phyloP scores from a whole-genome alignment of 2,888 invertebrate species.

The Agrochola lota region DNA sequence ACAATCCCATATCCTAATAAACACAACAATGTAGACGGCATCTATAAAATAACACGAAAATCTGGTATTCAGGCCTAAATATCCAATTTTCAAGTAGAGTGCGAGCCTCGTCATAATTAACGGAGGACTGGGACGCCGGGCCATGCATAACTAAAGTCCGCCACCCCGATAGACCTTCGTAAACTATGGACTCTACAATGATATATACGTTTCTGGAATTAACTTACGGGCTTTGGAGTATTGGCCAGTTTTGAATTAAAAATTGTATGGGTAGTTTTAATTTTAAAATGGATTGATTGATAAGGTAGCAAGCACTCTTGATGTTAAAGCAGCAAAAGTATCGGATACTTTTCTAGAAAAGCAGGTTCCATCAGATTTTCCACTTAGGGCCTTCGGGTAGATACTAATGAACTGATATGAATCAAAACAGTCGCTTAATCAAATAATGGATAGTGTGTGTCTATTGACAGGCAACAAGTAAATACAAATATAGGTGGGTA shows the following conservation, averaged over 20 bases:
- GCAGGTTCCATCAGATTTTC: not conserved
- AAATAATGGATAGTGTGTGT: not conserved
- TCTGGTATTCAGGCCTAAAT: slow-evolving; percentile 76
- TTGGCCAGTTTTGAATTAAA: not conserved
- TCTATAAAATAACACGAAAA: slow-evolving; percentile 68
- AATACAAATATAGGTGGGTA: not conserved
- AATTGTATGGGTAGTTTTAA: not conserved
- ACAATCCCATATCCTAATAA: not conserved
- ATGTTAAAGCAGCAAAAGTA: no score
- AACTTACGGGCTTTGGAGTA: slow-evolving; percentile 6
- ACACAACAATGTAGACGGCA: not conserved
- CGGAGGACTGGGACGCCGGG: slow-evolving; percentile 79
- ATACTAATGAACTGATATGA: not conserved
- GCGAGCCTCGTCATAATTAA: slow-evolving; percentile 86
- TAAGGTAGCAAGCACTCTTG: no score
- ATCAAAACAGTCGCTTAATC: not conserved
- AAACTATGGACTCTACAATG: slow-evolving; percentile 74
- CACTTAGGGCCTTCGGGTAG: not conserved
- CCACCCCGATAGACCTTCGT: slow-evolving; percentile 75
- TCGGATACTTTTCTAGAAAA: no score
- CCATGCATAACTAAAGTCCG: slow-evolving; percentile 85
- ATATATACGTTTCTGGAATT: slow-evolving; percentile 52
- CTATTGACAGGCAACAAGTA: not conserved
- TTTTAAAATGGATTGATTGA: not conserved
- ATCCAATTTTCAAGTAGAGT: slow-evolving; percentile 81